Conservation (phyloP, 1,140 invertebrate species). For the Dreissena rostriformis region DNA sequence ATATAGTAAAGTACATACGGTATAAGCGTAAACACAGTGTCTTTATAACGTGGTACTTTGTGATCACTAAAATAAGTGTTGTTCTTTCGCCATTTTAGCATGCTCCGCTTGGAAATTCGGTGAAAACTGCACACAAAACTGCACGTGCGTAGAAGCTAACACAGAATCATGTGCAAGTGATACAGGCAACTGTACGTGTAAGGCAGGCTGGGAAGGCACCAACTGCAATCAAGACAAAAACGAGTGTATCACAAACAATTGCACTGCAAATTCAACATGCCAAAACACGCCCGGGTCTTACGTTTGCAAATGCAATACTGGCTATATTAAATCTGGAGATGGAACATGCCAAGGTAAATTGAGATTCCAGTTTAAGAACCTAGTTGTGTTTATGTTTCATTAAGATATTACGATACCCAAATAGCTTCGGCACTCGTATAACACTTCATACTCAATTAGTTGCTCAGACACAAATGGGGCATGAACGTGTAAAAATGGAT, state of each 20-base stretch:
- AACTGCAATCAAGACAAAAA: constrained; percentile 49
- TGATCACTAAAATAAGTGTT: background rate
- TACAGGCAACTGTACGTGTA: constrained; percentile 36
- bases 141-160: constrained; percentile 1
- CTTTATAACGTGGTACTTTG: background rate
- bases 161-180: background rate
- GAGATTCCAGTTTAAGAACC: background rate
- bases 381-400: background rate
- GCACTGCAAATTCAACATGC: constrained; percentile 54
- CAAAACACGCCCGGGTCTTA: constrained; percentile 57
- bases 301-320: constrained; percentile 54
- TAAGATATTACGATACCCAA: constrained; percentile 3
- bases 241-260: constrained; percentile 51
- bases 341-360: constrained; percentile 22
- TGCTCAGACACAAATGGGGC: background rate
- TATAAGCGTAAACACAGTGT: background rate
- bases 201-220: constrained; percentile 18
- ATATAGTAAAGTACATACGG: too few species aligned
- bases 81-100: constrained; percentile 7
- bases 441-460: background rate
- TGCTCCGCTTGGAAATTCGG: constrained; percentile 16
- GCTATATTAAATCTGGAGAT: constrained; percentile 4
- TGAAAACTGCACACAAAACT: background rate
- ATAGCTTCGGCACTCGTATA: too few species aligned
- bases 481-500: background rate